Evolutionary conservation across 2,113 vertebrate genomes (phyloP).

Genomic region (Anser cygnoides): DNA sequence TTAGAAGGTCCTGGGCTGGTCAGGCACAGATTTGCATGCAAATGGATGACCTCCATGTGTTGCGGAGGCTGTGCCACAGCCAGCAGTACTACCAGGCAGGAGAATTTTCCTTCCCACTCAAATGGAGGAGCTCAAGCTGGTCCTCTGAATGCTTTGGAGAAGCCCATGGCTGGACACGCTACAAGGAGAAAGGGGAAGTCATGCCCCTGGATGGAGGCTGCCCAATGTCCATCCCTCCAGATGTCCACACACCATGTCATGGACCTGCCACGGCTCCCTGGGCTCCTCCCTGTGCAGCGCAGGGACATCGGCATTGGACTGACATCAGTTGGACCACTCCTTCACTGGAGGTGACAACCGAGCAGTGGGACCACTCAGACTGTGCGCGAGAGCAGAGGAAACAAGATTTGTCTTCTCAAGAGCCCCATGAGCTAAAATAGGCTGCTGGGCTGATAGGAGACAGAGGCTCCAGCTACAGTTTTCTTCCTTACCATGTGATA

Average conservation of each 20-base stretch:
- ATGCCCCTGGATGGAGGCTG: not conserved
- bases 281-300: fast-evolving
- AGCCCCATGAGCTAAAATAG: constrained; percentile 19
- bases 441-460: constrained; percentile 45
- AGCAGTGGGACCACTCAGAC: not conserved
- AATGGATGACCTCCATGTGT: not conserved
- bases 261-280: not conserved
- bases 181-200: not conserved
- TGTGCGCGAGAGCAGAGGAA: fast-evolving
- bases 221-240: not conserved
- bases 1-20: not conserved
- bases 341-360: not conserved
- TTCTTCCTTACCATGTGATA: constrained; percentile 25
- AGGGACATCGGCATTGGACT: fast-evolving
- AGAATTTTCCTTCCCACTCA: not conserved
- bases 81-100: not conserved
- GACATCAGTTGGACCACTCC: not conserved
- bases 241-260: fast-evolving
- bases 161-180: not conserved
- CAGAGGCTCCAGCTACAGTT: constrained; percentile 22
- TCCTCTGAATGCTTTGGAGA: not conserved
- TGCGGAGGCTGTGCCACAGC: not conserved
- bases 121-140: not conserved
- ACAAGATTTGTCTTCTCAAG: constrained; percentile 13
- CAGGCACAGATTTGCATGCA: not conserved